Evolutionary conservation across 2,888 invertebrate species (phyloP).

Genomic region (Cenopis cana): DNA sequence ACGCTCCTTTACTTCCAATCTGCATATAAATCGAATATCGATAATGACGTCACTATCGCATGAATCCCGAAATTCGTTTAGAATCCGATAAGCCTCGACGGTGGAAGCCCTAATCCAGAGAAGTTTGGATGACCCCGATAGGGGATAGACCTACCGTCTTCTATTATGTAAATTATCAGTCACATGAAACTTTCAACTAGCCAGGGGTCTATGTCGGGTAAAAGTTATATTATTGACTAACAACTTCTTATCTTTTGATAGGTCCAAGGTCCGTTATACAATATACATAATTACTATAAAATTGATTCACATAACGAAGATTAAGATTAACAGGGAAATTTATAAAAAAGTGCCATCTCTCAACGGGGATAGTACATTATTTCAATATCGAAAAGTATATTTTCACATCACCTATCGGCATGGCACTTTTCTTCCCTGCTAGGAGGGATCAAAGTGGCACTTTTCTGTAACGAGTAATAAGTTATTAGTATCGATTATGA

Average conservation of each 20-base stretch:
- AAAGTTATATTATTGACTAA: conserved; percentile 79
- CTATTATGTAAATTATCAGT: conserved; percentile 84
- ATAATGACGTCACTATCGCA: conserved; percentile 82
- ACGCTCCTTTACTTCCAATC: conserved; percentile 75
- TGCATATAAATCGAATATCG: conserved; percentile 85
- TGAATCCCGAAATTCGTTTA: conserved; percentile 81
- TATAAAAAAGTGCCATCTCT: no score
- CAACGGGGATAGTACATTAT: no score
- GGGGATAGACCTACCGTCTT: conserved; percentile 81
- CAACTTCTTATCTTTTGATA: conserved; percentile 67
- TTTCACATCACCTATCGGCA: no score
- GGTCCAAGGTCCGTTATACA: conserved; percentile 62
- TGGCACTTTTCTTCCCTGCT: no score
- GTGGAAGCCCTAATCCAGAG: conserved; percentile 82
- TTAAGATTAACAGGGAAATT: no score
- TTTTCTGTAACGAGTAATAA: no score
- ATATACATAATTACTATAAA: conserved; percentile 22
- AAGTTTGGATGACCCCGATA: conserved; percentile 83
- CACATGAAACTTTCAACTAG: conserved; percentile 78
- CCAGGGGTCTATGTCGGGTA: conserved; percentile 74
- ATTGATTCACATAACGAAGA: conserved; percentile 14
- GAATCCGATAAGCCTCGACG: conserved; percentile 81
- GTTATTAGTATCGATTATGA: no score
- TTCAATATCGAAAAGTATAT: no score
- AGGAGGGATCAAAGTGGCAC: no score